These are phyloP conservation scores for Catharus ustulatus DNA, from an alignment of 2,797 vertebrate genomes.

Conservation along the genomic window DNA sequence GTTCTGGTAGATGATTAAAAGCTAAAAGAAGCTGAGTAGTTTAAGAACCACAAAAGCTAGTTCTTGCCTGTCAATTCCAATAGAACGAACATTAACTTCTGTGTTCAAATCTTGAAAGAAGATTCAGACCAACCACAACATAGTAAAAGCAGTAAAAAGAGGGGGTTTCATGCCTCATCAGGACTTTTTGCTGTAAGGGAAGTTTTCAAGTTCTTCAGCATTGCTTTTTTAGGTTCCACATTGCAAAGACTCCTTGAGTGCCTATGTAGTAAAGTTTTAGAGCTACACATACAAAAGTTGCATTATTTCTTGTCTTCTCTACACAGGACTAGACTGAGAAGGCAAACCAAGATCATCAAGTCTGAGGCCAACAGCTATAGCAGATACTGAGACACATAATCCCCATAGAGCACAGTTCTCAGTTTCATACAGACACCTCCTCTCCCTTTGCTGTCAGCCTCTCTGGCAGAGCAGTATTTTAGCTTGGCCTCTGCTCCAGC, in stretches of 20 bases:
- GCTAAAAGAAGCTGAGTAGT: neutral
- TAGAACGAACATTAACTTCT: neutral
- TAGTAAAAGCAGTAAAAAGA: neutral
- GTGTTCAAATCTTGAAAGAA: neutral
- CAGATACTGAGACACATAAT: neutral
- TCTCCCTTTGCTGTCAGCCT: neutral
- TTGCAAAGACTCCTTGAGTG: neutral
- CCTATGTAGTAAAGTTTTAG: neutral
- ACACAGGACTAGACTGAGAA: neutral
- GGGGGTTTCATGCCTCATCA: neutral
- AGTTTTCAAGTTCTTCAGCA: neutral
- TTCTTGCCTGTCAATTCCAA: slow-evolving; percentile 27
- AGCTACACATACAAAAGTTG: neutral
- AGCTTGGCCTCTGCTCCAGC: neutral
- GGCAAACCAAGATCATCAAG: neutral
- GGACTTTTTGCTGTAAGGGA: slow-evolving; percentile 13
- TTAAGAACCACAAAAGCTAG: slow-evolving; percentile 44
- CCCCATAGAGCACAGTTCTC: neutral
- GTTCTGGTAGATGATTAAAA: slow-evolving; percentile 41
- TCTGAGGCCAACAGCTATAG: neutral
- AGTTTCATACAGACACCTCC: neutral
- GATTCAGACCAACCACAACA: slow-evolving; percentile 10
- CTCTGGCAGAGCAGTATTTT: neutral
- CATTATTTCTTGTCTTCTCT: neutral
- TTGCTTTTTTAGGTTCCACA: neutral